Evolutionary conservation across 2,113 vertebrate genomes (phyloP).

Genomic region (Percopsis transmontana): DNA sequence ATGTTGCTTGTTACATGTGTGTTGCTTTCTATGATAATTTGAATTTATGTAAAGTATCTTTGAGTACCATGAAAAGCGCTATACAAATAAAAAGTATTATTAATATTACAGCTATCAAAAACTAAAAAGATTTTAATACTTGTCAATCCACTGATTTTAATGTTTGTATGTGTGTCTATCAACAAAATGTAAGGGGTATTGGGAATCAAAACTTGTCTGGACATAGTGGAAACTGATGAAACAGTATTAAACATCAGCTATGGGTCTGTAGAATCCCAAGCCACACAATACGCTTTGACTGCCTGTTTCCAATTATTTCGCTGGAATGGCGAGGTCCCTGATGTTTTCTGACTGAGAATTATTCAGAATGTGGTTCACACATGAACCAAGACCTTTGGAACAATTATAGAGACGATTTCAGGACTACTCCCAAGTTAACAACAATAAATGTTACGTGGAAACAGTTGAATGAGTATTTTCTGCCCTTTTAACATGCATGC

Average conservation of each 20-base stretch:
- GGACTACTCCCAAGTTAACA: not conserved
- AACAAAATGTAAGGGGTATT: too few species aligned
- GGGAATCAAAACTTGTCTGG: too few species aligned
- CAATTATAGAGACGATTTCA: not conserved
- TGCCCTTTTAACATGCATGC: not conserved
- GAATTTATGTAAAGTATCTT: too few species aligned
- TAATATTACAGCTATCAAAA: too few species aligned
- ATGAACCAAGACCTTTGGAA: constrained; percentile 14
- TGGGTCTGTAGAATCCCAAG: constrained; percentile 23
- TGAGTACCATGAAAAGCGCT: too few species aligned
- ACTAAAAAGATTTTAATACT: too few species aligned
- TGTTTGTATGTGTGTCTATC: too few species aligned
- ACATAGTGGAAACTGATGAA: not conserved
- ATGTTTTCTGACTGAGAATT: not conserved
- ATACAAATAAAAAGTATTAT: too few species aligned
- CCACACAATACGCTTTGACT: constrained; percentile 16
- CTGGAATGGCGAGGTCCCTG: constrained; percentile 27
- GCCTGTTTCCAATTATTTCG: constrained; percentile 61
- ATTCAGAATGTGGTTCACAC: not conserved
- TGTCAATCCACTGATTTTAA: too few species aligned
- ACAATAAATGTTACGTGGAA: not conserved
- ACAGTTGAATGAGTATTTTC: not conserved
- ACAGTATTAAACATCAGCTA: constrained; percentile 45
- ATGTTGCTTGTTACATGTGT: too few species aligned
- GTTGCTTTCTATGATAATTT: too few species aligned